Evolutionary conservation across 2,113 vertebrate genomes (phyloP), one percentile per base, ranked within the genome.

Genomic region (Corythoichthys intestinalis): DNA sequence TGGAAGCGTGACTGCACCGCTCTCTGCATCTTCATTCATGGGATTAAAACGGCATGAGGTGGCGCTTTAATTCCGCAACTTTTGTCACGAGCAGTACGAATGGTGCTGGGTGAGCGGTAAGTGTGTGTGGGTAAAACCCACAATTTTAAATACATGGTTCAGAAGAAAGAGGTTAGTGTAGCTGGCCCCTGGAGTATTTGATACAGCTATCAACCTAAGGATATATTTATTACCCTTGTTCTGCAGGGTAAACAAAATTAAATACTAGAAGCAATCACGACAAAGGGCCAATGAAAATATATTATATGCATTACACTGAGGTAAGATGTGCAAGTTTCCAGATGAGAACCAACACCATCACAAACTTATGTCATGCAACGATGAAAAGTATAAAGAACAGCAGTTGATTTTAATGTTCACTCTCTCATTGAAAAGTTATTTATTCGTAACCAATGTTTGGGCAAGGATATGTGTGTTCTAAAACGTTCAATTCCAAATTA

Each of bases 1-100:
- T 66, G 20, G 71, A 71, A 71, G 81, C 76, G 66, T 79, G 71
- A 86, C 79, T 82, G 73, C 62, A 74, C 67, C 71, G 80, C 85
- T 84, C 73, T 76, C 71, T 64, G 81, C 76, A 79, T 83, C 73
- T 73, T 67, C 84, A 86, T 87, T 85, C 79, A 82, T 71, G n/a
- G 76, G 86, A 88, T 89, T 88, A 85, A 86, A 86, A 83, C 68
- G 73, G 81, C 73, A 75, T 57, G 73, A 79, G 73, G 83, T 81
- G 59, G 57, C 49, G 65, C 61, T 81, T 66, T 68, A 69, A 77
- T 68, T 81, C 54, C 70, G 71, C 75, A 78, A 76, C 70, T 75
- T 81, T 74, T 75, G 81, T 79, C 70, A 78, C 11, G 38, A 72
- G 76, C 77, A 80, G 75, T 59, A 73, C 65, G 65, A 82, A 74